Conservation (phyloP, 2,888 invertebrate genomes). For the Lasioglossum vierecki region DNA sequence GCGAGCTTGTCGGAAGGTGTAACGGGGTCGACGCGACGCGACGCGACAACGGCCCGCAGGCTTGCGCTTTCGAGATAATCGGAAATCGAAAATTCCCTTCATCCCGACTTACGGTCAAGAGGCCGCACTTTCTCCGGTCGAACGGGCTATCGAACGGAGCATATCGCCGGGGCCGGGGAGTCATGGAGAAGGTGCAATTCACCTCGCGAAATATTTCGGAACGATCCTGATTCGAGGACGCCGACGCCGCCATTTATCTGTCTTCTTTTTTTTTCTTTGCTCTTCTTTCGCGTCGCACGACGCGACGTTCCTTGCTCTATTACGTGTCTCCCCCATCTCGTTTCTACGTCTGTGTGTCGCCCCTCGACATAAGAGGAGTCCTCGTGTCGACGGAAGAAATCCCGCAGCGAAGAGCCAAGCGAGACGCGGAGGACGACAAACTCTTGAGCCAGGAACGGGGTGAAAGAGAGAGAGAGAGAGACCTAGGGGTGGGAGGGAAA, state of each 20-base stretch:
- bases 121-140: constrained; percentile 60
- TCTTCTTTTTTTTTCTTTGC: constrained; percentile 25
- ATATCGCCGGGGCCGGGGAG: background rate
- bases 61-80: constrained; percentile 55
- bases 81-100: constrained; percentile 62
- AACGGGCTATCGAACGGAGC: constrained; percentile 48
- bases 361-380: constrained; percentile 64
- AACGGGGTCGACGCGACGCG: constrained; percentile 46
- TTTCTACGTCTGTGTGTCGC: constrained; percentile 35
- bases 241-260: constrained; percentile 33
- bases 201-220: constrained; percentile 76
- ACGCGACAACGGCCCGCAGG: constrained; percentile 12
- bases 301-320: constrained; percentile 22
- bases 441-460: constrained; percentile 49
- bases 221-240: constrained; percentile 60
- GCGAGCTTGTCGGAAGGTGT: constrained; percentile 43
- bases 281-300: too few relatives aligned
- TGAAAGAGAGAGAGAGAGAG: background rate
- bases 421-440: constrained; percentile 62
- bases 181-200: constrained; percentile 66
- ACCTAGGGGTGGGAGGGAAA: background rate
- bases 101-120: constrained; percentile 48
- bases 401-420: constrained; percentile 58
- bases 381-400: constrained; percentile 62
- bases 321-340: constrained; percentile 18